A percentile compares a stretch with the other conserved stretches of the same genome.
phyloP scores from a whole-genome alignment of 1,140 invertebrate genomes.

The Drosophila takahashii region DNA sequence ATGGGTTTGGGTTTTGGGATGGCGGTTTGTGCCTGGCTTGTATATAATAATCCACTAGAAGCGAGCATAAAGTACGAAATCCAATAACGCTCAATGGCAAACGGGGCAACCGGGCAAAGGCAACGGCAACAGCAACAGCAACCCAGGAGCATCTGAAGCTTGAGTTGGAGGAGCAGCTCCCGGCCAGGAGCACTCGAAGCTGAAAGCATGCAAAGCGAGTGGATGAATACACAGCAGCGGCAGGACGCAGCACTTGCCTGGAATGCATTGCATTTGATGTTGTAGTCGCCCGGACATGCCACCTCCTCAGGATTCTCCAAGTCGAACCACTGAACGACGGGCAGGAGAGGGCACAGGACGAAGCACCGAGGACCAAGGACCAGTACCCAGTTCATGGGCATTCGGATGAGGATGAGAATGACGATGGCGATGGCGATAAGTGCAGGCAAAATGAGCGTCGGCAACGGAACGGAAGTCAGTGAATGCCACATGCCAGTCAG shows the following conservation, averaged over 20 bases:
- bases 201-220: conserved; percentile 81
- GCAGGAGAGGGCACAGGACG: background rate
- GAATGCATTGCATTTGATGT: conserved; percentile 86
- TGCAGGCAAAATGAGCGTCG: conserved; percentile 78
- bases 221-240: conserved; percentile 58
- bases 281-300: conserved; percentile 89
- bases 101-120: conserved; percentile 16
- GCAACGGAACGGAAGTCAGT: conserved; percentile 72
- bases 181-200: conserved; percentile 59
- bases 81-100: conserved; percentile 80
- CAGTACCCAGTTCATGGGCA: conserved; percentile 51
- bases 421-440: conserved; percentile 64
- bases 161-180: conserved; percentile 41
- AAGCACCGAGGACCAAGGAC: conserved; percentile 10
- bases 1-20: conserved; percentile 7
- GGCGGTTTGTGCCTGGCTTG: conserved; percentile 52
- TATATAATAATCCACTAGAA: conserved; percentile 82
- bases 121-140: conserved; percentile 15
- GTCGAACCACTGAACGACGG: conserved; percentile 90
- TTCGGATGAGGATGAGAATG: conserved; percentile 55
- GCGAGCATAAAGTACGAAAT: conserved; percentile 79
- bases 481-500: conserved; percentile 81
- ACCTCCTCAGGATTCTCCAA: conserved; percentile 90
- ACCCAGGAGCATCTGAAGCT: conserved; percentile 33
- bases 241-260: conserved; percentile 72